Percentiles rank a stretch among this genome's conserved stretches.
Conservation (phyloP, 1,140 invertebrate species). For the Drosophila gunungcola region DNA sequence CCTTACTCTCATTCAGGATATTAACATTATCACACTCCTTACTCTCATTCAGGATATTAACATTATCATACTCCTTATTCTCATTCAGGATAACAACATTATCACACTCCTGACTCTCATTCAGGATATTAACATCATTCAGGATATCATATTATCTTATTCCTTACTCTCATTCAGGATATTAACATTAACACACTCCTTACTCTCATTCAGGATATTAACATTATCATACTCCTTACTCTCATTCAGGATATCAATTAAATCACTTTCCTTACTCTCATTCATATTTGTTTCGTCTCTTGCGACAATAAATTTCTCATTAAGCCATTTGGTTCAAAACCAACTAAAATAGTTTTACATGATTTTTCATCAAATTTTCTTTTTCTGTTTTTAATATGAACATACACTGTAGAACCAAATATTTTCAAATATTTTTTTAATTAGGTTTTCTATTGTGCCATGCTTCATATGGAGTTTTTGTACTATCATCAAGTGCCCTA, state of each 20-base stretch:
- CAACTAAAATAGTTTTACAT: slow-evolving; percentile 10
- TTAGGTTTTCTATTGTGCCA: slow-evolving; percentile 13
- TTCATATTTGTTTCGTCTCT: slow-evolving; percentile 20
- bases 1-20: not conserved
- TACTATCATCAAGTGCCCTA: slow-evolving; percentile 3
- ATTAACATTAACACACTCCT: no score
- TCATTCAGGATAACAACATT: not conserved
- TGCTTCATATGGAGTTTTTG: slow-evolving; percentile 8
- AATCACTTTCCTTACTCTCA: no score
- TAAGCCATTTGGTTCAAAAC: slow-evolving; percentile 10
- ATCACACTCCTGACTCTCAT: not conserved
- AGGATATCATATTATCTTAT: no score
- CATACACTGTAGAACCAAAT: slow-evolving; percentile 12
- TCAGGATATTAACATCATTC: no score
- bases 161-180: slow-evolving; percentile 5
- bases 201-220: no score
- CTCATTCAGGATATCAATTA: no score
- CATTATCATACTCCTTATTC: not conserved
- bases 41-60: not conserved
- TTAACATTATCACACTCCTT: not conserved
- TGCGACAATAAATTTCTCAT: slow-evolving; percentile 5
- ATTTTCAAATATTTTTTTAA: slow-evolving; percentile 17
- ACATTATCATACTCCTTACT: no score
- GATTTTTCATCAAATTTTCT: slow-evolving; percentile 23
- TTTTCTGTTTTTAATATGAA: slow-evolving; percentile 11